These are phyloP conservation scores for Drosophila anceps DNA, from an alignment of 2,888 invertebrate genomes.

Conservation along the genomic window DNA sequence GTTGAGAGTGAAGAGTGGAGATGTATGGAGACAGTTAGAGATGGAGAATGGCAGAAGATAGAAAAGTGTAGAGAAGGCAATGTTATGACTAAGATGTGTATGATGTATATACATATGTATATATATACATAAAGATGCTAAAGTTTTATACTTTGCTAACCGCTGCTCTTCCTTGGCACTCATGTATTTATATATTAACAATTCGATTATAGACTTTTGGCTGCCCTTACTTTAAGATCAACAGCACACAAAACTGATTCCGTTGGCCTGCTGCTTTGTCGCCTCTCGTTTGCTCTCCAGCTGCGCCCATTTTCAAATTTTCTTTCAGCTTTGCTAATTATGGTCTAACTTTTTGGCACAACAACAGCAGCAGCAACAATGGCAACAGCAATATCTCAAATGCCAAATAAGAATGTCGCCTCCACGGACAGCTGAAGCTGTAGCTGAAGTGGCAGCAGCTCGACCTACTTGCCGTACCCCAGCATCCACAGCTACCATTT, in stretches of 20 bases:
- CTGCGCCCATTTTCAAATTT: constrained; percentile 2
- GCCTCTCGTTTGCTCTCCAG: background rate
- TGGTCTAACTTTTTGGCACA: constrained; percentile 39
- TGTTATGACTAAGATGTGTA: background rate
- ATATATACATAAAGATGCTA: background rate
- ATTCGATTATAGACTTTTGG: constrained; percentile 1
- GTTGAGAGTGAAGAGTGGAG: background rate
- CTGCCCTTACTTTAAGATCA: background rate
- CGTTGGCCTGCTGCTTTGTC: background rate
- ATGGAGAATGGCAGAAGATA: background rate
- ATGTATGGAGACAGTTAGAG: background rate
- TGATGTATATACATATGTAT: background rate
- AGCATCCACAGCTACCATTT: background rate
- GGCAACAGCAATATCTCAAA: constrained; percentile 10
- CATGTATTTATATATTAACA: background rate
- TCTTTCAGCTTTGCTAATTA: constrained; percentile 40
- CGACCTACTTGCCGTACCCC: background rate
- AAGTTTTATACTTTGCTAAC: background rate
- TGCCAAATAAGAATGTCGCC: constrained; percentile 34
- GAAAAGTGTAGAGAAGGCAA: background rate
- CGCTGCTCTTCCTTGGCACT: background rate
- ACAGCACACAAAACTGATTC: background rate
- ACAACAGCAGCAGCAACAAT: background rate
- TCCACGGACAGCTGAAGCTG: constrained; percentile 1
- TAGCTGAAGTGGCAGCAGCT: background rate